Base-by-base conservation (phyloP, 1,140 invertebrate genomes). In the Parapsyche elsis region DNA sequence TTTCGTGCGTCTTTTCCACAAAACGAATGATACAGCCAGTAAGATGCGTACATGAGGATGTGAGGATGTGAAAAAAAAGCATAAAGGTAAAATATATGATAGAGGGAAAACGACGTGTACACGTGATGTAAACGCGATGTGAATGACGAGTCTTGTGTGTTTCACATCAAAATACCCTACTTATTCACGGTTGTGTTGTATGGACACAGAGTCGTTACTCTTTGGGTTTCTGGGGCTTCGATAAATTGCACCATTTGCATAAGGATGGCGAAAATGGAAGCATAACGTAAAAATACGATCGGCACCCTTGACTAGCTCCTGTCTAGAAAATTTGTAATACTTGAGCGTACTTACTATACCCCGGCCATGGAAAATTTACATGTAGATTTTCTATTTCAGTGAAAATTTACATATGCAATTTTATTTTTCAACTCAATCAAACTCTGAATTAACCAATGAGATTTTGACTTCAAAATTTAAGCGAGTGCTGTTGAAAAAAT, bases 231-330 rank as follows among this genome's bases (percentile, higher is more conserved):
- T 10, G 10, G 24, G 64, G 12, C 24, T 67, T 67, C 64, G 64
- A 67, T 67, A 67, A 67, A 26, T 67, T 67, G 19, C 21, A 23
- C 24, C 64, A 67, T 67, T 67, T 67, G 64, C 64, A 67, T 67
- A 67, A 14, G 23, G 2, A 67, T 67, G 64, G 23, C 12, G 64
- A 26, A 67, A 26, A 67, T 0, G 64, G 64, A 67, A 23, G 14
- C 24, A 23, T 16, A 67, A 67, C 19, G 24, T 67, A 67, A 67
- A 67, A 67, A 26, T 67, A 67, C 24, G 64, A 67, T 67, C 23
- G 24, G 64, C 21, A 23, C 23, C 24, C 19, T 24, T 24, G 16
- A 16, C 57, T 61, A 7, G 30, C 49, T 53, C 12, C 16, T 53
- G 49, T 53, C 49, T 2, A 2, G 49, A 12, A 53, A 12, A 53